Evolutionary conservation across 2,113 vertebrate species (phyloP).

Genomic region (Onychostoma macrolepis): DNA sequence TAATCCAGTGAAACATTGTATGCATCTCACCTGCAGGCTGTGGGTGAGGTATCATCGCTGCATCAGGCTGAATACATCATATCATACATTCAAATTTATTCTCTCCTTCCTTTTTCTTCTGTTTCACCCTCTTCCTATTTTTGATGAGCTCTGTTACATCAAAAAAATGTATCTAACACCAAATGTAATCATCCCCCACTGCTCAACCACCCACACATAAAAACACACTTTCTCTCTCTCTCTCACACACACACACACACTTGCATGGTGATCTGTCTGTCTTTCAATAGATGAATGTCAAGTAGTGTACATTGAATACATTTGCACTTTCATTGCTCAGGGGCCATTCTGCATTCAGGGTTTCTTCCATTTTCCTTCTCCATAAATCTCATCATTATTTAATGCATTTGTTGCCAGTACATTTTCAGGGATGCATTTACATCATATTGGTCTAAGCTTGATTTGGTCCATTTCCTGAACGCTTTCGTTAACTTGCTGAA

Average conservation of each 20-base stretch:
- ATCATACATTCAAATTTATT: conserved; percentile 40
- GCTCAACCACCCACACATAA: conserved; percentile 47
- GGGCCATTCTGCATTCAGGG: conserved; percentile 39
- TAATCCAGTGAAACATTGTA: conserved; percentile 69
- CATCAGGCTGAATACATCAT: conserved; percentile 39
- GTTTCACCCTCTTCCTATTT: conserved; percentile 32
- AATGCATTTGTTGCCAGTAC: conserved; percentile 41
- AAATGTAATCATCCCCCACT: conserved; percentile 47
- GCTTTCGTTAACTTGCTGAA: conserved; percentile 19
- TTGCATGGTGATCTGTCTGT: conserved; percentile 46
- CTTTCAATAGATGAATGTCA: conserved; percentile 48
- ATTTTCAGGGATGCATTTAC: conserved; percentile 31
- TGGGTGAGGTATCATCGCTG: conserved; percentile 24
- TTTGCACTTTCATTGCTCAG: conserved; percentile 47
- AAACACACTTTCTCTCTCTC: conserved; percentile 21
- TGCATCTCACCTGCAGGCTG: conserved; percentile 38
- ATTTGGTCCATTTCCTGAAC: conserved; percentile 23
- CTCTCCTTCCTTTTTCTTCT: conserved; percentile 18
- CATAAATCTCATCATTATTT: conserved; percentile 49
- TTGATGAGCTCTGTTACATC: conserved; percentile 42
- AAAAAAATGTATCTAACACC: conserved; percentile 50
- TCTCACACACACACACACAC: conserved; percentile 20
- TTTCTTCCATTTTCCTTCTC: conserved; percentile 31
- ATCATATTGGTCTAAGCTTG: conserved; percentile 21
- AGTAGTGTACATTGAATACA: conserved; percentile 47